phyloP scores from a whole-genome alignment of 2,797 vertebrate genomes.

The Meriones psammophilus region DNA sequence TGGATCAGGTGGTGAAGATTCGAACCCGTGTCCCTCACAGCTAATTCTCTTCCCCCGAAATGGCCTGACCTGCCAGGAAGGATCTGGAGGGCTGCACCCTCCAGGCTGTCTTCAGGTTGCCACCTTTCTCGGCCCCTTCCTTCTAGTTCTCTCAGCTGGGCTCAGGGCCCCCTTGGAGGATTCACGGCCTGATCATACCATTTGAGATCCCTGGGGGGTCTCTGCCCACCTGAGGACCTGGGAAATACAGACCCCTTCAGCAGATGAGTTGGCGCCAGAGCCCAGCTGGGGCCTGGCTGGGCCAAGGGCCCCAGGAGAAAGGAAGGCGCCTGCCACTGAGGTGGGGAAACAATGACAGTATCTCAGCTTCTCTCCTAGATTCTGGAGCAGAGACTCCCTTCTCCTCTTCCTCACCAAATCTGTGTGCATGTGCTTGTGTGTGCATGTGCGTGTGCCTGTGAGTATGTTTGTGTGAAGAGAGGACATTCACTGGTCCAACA shows the following conservation, averaged over 20 bases:
- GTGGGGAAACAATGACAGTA: constrained; percentile 64
- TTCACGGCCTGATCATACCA: constrained; percentile 63
- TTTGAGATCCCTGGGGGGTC: constrained; percentile 59
- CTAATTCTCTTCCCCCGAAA: background rate
- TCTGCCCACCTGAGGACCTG: constrained; percentile 66
- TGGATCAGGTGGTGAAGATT: background rate
- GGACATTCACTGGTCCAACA: background rate
- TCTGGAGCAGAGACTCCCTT: background rate
- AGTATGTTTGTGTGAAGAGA: background rate
- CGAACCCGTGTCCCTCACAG: constrained; percentile 1
- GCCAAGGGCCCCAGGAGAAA: constrained; percentile 63
- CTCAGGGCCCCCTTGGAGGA: constrained; percentile 40
- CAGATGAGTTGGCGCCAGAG: constrained; percentile 62
- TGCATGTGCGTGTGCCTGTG: background rate
- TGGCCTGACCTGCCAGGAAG: background rate
- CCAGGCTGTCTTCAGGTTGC: background rate
- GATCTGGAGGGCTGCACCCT: background rate
- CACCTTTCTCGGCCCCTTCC: constrained; percentile 38
- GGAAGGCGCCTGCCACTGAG: constrained; percentile 55
- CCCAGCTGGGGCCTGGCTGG: constrained; percentile 76
- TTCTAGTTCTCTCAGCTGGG: background rate
- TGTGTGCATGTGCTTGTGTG: background rate
- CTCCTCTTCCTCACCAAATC: background rate
- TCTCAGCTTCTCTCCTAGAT: constrained; percentile 4
- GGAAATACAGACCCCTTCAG: constrained; percentile 10